Conservation (phyloP, 2,888 invertebrate species). For the Dyspetes luteomarginatus region DNA sequence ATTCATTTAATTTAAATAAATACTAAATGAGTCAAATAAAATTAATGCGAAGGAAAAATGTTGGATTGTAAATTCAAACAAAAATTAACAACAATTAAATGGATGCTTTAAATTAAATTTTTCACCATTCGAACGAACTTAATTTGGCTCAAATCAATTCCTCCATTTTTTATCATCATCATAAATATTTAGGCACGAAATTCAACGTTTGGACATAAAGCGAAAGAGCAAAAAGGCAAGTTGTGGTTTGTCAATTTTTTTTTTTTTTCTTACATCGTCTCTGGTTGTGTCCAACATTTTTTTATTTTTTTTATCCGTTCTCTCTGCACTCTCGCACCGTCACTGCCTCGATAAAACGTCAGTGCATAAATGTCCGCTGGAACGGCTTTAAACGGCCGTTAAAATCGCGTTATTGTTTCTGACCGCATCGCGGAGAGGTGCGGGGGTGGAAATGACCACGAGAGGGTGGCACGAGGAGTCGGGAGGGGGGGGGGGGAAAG, state of each 20-base stretch:
- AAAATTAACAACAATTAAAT: no score
- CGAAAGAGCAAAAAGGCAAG: no score
- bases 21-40: neutral
- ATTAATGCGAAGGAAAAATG: no score
- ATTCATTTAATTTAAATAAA: neutral
- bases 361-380: conserved; percentile 72
- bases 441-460: conserved; percentile 36
- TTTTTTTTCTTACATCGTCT: neutral
- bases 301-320: no score
- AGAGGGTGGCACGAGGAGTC: conserved; percentile 7
- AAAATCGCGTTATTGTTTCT: conserved; percentile 81
- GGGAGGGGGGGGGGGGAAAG: conserved; percentile 21
- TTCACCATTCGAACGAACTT: no score
- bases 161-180: no score
- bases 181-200: no score
- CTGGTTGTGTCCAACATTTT: no score
- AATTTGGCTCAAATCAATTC: no score
- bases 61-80: no score
- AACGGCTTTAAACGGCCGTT: conserved; percentile 78
- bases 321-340: neutral
- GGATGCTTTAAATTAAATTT: neutral
- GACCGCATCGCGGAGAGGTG: conserved; percentile 62
- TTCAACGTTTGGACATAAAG: neutral
- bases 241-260: neutral
- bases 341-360: conserved; percentile 73